Evolutionary conservation across 2,888 invertebrate species (phyloP).

Genomic region (Leptinotarsa haldemani): DNA sequence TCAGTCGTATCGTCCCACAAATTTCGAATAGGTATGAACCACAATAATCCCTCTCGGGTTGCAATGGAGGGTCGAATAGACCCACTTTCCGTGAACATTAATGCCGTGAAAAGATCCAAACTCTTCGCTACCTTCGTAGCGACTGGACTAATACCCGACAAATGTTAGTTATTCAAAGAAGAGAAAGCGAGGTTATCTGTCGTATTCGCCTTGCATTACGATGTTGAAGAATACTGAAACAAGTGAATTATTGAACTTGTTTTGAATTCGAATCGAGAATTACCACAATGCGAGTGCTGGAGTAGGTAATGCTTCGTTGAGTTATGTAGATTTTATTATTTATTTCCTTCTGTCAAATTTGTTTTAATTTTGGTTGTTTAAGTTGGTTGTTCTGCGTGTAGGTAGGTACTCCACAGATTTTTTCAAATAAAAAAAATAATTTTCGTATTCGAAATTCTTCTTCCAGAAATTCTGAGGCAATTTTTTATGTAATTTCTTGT

Average conservation of each 20-base stretch:
- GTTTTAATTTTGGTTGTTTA: background rate
- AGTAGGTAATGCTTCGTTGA: background rate
- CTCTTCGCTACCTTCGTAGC: background rate
- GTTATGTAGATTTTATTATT: conserved; percentile 8
- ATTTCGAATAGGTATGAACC: too few relatives aligned
- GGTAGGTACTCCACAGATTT: too few relatives aligned
- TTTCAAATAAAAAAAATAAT: too few relatives aligned
- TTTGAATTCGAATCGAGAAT: conserved; percentile 26
- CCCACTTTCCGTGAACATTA: background rate
- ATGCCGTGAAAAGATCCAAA: background rate
- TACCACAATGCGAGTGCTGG: background rate
- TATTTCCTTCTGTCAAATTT: background rate
- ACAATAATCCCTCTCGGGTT: too few relatives aligned
- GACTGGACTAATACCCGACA: conserved; percentile 1
- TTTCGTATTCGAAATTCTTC: too few relatives aligned
- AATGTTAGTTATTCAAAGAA: conserved; percentile 21
- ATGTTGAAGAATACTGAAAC: conserved; percentile 26
- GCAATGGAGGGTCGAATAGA: too few relatives aligned
- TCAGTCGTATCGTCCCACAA: too few relatives aligned
- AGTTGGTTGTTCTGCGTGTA: background rate
- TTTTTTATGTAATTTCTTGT: too few relatives aligned
- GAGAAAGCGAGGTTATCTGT: conserved; percentile 28
- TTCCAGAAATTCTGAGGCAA: too few relatives aligned
- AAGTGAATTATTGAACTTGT: conserved; percentile 35
- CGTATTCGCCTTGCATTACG: conserved; percentile 31